phyloP scores from a whole-genome alignment of 2,113 vertebrate genomes.

The Meles meles region DNA sequence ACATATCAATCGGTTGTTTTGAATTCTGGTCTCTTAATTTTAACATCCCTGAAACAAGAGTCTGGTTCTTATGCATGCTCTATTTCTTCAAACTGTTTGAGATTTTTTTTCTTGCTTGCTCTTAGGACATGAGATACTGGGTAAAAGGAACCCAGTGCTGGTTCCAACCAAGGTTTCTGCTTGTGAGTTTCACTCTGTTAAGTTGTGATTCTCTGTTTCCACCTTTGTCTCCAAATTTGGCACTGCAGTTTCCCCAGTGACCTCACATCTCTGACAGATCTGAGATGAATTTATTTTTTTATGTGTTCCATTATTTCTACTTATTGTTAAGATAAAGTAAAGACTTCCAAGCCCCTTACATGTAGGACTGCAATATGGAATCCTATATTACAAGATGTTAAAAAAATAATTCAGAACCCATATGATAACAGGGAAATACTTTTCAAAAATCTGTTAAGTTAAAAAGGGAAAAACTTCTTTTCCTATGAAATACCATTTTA shows the following conservation, averaged over 20 bases:
- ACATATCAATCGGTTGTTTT: not conserved
- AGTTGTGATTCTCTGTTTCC: not conserved
- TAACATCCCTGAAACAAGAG: not conserved
- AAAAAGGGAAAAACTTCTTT: not conserved
- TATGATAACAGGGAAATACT: not conserved
- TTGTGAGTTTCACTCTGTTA: not conserved
- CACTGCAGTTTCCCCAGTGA: not conserved
- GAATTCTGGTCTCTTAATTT: not conserved
- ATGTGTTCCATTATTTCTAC: not conserved
- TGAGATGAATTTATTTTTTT: not conserved
- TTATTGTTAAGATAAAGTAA: not conserved
- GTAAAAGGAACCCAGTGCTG: not conserved
- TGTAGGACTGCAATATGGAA: not conserved
- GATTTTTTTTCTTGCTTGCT: not conserved
- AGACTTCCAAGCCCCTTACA: not conserved
- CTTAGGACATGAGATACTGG: not conserved
- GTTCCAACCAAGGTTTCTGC: not conserved
- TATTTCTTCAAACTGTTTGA: not conserved
- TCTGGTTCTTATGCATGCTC: not conserved
- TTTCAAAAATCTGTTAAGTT: not conserved
- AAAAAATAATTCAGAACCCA: not conserved
- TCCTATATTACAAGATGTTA: not conserved
- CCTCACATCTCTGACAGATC: not conserved
- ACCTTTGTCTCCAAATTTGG: not conserved
- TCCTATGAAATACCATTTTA: not conserved